A percentile compares a stretch with the other conserved stretches of the same genome.
These are phyloP conservation scores for Sebastes flavidus DNA, from an alignment of 2,797 vertebrate genomes.

Conservation along the genomic window DNA sequence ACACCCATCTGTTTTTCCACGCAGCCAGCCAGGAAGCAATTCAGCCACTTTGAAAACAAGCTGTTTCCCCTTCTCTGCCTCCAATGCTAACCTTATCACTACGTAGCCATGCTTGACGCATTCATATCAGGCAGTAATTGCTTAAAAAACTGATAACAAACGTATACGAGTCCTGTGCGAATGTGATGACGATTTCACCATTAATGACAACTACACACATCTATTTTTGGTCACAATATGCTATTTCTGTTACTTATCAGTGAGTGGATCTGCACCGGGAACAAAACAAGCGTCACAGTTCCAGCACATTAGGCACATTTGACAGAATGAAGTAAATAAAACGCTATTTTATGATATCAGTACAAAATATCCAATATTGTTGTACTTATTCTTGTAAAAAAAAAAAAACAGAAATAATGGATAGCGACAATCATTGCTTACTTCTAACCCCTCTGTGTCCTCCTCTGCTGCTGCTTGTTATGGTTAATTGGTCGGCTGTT, in stretches of 20 bases:
- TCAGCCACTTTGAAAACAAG: background rate
- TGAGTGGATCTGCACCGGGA: background rate
- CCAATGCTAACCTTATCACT: background rate
- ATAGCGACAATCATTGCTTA: background rate
- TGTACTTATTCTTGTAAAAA: background rate
- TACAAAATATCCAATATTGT: background rate
- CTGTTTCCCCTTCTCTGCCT: background rate
- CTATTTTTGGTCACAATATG: background rate
- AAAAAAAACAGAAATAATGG: background rate
- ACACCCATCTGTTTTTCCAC: background rate
- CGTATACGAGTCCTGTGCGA: background rate
- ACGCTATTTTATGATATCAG: background rate
- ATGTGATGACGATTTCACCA: background rate
- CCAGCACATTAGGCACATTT: background rate
- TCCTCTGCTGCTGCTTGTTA: background rate
- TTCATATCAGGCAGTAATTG: background rate
- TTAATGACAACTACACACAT: background rate
- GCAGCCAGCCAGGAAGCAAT: background rate
- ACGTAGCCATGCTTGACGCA: background rate
- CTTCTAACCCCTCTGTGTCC: background rate
- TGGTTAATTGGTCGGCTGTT: conserved; percentile 11
- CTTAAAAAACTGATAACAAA: background rate
- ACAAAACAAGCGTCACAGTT: background rate
- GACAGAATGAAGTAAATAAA: background rate
- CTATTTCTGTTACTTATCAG: too few relatives aligned